Percentiles rank a stretch among this genome's conserved stretches.
phyloP scores from a whole-genome alignment of 2,797 vertebrate genomes.

The Falco cherrug region DNA sequence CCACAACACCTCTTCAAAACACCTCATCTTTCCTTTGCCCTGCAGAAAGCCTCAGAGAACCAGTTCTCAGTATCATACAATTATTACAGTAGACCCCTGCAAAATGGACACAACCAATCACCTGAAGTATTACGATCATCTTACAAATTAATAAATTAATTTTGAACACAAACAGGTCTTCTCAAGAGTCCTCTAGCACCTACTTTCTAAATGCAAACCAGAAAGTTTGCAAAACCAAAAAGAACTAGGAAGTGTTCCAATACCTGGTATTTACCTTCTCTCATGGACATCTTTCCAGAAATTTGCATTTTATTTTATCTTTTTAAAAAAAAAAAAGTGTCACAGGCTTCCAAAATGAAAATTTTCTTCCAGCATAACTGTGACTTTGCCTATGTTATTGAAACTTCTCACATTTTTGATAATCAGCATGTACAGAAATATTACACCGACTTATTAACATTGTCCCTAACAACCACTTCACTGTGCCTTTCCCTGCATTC shows the following conservation, averaged over 20 bases:
- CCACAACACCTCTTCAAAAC: not conserved
- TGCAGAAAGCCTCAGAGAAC: not conserved
- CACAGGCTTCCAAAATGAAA: not conserved
- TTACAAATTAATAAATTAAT: not conserved
- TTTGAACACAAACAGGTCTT: not conserved
- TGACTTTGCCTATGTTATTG: not conserved
- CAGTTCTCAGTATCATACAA: not conserved
- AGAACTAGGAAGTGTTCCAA: not conserved
- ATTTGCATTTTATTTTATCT: not conserved
- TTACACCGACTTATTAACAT: not conserved
- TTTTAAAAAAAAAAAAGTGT: no score
- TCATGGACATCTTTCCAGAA: not conserved
- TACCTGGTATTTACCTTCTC: not conserved
- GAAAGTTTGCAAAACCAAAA: not conserved
- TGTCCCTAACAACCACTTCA: not conserved
- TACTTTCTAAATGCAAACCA: not conserved
- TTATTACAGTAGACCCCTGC: not conserved
- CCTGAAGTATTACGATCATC: not conserved
- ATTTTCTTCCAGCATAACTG: not conserved
- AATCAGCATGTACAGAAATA: not conserved
- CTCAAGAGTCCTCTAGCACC: not conserved
- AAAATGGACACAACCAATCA: not conserved
- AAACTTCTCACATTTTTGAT: not conserved
- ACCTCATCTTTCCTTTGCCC: not conserved
- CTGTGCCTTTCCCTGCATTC: not conserved